phyloP scores from a whole-genome alignment of 53 echinoderm and acorn worm genomes.

The Holothuria leucospilota region DNA sequence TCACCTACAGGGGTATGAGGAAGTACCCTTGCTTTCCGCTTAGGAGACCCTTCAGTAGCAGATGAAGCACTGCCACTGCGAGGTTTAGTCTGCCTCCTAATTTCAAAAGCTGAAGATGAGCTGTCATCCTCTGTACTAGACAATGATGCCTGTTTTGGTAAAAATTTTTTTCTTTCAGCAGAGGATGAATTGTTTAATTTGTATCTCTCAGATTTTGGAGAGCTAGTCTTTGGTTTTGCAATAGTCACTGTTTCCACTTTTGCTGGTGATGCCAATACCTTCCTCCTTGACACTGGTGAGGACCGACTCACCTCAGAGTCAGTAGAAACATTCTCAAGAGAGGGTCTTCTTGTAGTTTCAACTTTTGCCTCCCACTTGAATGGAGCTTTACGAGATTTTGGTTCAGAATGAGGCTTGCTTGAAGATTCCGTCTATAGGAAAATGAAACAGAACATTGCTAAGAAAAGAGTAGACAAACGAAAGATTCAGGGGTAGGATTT shows the following conservation, averaged over 20 bases:
- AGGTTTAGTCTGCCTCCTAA: slow-evolving; percentile 28
- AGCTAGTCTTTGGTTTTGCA: not conserved
- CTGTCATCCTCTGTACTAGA: slow-evolving; percentile 41
- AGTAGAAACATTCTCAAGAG: slow-evolving; percentile 41
- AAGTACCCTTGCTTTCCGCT: slow-evolving; percentile 11
- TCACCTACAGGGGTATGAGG: not conserved
- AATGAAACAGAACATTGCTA: not conserved
- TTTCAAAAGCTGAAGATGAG: slow-evolving; percentile 15
- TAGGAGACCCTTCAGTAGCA: not conserved
- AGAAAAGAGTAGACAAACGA: too few species aligned
- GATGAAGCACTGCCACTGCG: slow-evolving; percentile 1
- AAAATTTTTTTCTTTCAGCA: not conserved
- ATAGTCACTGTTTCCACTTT: slow-evolving; percentile 26
- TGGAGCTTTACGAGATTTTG: slow-evolving; percentile 10
- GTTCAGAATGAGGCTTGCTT: not conserved
- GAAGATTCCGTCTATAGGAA: not conserved
- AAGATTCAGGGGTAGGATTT: too few species aligned
- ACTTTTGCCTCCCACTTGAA: slow-evolving; percentile 42
- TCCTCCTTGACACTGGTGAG: slow-evolving; percentile 1
- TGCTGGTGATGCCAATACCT: not conserved
- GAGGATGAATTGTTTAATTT: not conserved
- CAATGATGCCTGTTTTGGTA: not conserved
- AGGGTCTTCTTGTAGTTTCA: slow-evolving; percentile 29
- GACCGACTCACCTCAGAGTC: slow-evolving; percentile 40
- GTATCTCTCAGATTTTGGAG: not conserved